Evolutionary conservation across 2,888 invertebrate genomes (phyloP).

Genomic region (Ditylenchus weischeri): DNA sequence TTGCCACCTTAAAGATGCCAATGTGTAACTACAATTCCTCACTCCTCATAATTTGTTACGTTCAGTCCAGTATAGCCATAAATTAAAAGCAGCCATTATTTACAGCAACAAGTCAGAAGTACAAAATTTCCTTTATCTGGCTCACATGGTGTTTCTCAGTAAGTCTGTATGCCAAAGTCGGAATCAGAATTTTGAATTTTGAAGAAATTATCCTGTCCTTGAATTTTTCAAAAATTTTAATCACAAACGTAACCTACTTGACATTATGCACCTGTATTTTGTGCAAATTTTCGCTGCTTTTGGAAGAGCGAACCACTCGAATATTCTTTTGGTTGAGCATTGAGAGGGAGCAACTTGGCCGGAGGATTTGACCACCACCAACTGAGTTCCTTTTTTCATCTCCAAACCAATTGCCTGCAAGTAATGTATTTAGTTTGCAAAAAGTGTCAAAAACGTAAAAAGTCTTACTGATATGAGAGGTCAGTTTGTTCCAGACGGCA

Average conservation of each 20-base stretch:
- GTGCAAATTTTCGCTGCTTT: constrained; percentile 52
- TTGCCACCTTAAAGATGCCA: too few species aligned
- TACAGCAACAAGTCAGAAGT: too few species aligned
- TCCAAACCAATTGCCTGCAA: constrained; percentile 46
- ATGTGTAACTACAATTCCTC: too few species aligned
- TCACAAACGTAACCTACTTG: background rate
- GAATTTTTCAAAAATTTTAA: background rate
- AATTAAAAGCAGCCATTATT: too few species aligned
- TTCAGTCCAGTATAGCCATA: too few species aligned
- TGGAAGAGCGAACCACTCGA: constrained; percentile 40
- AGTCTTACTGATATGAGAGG: constrained; percentile 49
- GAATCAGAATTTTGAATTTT: background rate
- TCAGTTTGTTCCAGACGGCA: constrained; percentile 53
- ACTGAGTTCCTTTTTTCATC: constrained; percentile 37
- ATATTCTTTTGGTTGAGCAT: constrained; percentile 40
- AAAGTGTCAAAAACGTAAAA: background rate
- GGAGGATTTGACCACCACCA: constrained; percentile 20
- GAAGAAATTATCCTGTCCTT: background rate
- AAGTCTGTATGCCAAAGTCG: background rate
- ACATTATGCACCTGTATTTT: constrained; percentile 28
- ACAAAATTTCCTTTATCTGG: too few species aligned
- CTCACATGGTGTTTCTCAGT: too few species aligned
- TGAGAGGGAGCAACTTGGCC: constrained; percentile 52
- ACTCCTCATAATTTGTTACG: too few species aligned
- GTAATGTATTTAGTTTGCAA: background rate